These are phyloP conservation scores for Cephalotes varians DNA, from an alignment of 2,888 invertebrate genomes.

Conservation along the genomic window DNA sequence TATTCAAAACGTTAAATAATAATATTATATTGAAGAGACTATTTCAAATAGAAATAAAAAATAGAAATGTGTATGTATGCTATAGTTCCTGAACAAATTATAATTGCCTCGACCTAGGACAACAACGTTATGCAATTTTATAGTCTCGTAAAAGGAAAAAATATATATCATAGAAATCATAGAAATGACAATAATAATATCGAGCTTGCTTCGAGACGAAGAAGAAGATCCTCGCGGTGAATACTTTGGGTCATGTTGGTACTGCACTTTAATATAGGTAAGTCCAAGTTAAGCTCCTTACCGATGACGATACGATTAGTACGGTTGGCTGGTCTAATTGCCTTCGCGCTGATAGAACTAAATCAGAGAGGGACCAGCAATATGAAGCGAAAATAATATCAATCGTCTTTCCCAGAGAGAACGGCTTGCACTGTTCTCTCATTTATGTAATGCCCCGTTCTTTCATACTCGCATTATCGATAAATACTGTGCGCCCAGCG, in stretches of 20 bases:
- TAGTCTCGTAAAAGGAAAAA: background rate
- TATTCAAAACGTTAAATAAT: background rate
- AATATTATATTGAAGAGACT: background rate
- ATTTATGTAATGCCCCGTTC: conserved; percentile 41
- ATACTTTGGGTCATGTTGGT: conserved; percentile 66
- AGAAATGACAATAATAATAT: conserved; percentile 28
- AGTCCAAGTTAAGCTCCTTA: conserved; percentile 76
- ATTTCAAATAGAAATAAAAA: background rate
- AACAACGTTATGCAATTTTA: background rate
- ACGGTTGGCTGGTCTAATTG: conserved; percentile 75
- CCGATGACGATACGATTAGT: conserved; percentile 76
- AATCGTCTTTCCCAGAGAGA: conserved; percentile 63
- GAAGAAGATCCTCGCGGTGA: conserved; percentile 44
- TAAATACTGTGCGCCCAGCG: conserved; percentile 2
- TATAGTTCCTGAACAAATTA: background rate
- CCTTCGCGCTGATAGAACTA: conserved; percentile 72
- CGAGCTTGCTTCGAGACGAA: background rate
- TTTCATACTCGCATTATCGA: conserved; percentile 15
- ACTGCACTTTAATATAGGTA: conserved; percentile 74
- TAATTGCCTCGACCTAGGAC: background rate
- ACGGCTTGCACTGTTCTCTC: conserved; percentile 33
- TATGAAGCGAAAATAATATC: conserved; percentile 73
- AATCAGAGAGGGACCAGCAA: conserved; percentile 72
- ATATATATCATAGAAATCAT: too few relatives aligned
- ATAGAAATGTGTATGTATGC: background rate